Base-by-base conservation (phyloP, 2,888 invertebrate species). In the Agrochola macilenta region DNA sequence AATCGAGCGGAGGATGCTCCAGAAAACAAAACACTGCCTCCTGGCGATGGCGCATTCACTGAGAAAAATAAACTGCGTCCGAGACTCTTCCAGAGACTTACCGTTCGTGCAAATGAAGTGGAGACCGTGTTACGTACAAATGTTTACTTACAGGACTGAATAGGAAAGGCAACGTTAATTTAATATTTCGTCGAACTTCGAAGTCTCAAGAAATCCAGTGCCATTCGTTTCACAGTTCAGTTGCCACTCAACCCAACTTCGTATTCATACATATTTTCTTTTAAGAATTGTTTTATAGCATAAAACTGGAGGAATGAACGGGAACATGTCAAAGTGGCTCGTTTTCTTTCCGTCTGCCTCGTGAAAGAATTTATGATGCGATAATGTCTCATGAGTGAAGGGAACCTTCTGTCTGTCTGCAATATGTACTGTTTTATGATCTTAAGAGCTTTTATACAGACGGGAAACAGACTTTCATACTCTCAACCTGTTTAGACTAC, bases 1-100 rank as follows among this genome's bases (percentile, higher is more conserved):
- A 94, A 95, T 94, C 92, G 92, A 91, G 91, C 91, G 91, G 87
- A 91, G 89, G 88, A 90, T 88, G 87, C 86, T 85, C 88, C 69
- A 87, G 92, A 93, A 95, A 95, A 94, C 93, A 94, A 93, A 94
- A 91, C 92, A 90, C 88, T 91, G 89, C 84, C 91, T 84, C 90
- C 91, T 90, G 89, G 89, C 82, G 89, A 83, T 79, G 89, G 89
- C 81, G 89, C 92, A 91, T 90, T 91, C 90, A 87, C 87, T 89
- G 91, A 87, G 93, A 94, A 95, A 87, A 95, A 95, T 94, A 93
- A 93, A 94, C 93, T 89, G 84, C 77, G 89, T 89, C 92, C 91
- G 87, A 93, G 92, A 93, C 92, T 93, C 91, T 93, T 90, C 88
- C 89, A 43, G 43, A 75, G 80, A 74, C 84, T 79, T 73, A 73